Conservation (phyloP, 2,888 invertebrate genomes). For the Sisyra nigra region DNA sequence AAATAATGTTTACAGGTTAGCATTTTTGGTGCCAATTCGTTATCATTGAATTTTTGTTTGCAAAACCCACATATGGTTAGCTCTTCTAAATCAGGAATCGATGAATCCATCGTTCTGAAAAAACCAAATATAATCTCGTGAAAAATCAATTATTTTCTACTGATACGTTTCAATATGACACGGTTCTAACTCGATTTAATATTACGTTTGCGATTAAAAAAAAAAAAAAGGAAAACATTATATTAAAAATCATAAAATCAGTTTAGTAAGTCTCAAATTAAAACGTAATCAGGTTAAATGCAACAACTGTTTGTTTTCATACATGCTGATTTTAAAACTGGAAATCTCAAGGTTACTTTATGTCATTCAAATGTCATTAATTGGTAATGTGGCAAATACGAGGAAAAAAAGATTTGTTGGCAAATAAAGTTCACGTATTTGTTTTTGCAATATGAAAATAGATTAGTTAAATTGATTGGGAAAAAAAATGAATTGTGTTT, state of each 20-base stretch:
- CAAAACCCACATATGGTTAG: conserved; percentile 59
- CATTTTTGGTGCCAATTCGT: conserved; percentile 54
- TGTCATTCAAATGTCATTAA: conserved; percentile 8
- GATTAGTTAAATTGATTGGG: background rate
- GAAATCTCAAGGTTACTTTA: conserved; percentile 3
- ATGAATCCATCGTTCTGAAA: conserved; percentile 37
- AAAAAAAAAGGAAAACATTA: too few species aligned
- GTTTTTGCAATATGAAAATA: background rate
- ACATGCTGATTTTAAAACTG: conserved; percentile 4
- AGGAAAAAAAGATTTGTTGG: background rate
- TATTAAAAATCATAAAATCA: too few species aligned
- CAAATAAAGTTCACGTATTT: background rate
- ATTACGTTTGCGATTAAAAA: too few species aligned
- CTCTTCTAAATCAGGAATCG: conserved; percentile 53
- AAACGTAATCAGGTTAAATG: conserved; percentile 3
- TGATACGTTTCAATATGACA: background rate
- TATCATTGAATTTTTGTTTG: conserved; percentile 57
- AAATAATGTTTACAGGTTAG: conserved; percentile 63
- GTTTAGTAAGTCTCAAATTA: too few species aligned
- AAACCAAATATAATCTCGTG: background rate
- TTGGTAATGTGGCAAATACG: background rate
- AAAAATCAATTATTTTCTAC: background rate
- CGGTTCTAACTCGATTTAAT: too few species aligned
- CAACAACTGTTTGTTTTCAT: conserved; percentile 3
- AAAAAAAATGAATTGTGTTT: conserved; percentile 3